Evolutionary conservation across 1,140 invertebrate species (phyloP), one percentile per base, ranked within the genome.

Genomic region (Thereuonema tuberculata): DNA sequence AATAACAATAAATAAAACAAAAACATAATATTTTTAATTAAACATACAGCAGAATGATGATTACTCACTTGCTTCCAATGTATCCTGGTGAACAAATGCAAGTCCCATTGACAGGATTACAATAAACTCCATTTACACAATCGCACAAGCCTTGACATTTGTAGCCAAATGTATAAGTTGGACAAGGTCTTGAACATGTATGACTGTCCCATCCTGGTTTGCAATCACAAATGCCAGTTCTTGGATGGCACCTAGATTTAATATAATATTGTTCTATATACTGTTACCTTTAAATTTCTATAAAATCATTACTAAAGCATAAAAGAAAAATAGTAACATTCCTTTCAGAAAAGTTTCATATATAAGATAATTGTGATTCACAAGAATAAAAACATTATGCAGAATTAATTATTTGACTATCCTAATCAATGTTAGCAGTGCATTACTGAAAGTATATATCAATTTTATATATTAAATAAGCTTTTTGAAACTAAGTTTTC

Each of bases 71-170:
- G 15, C 66, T 61, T 9, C 75, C 75, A 1, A 61, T 69, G 62
- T 66, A 76, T 62, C 83, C 83, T 1, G 89, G 79, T 1, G 84
- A 78, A 73, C 93, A 97, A 2, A 85, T 77, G 67, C 90, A 94
- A 17, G 79, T 82, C 57, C 93, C 93, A 70, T 87, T 85, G 2
- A 86, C 69, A 0, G 89, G 84, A 53, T 89, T 85, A 72, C 93
- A 97, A 65, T 84, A 84, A n/a, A 86, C 91, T 64, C 84, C 86
- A 71, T 95, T 93, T 67, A 84, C 79, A 71, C 93, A 96, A 47
- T 83, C 76, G 70, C 93, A 96, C 12, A 72, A 74, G 37, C 81
- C 74, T 47, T 82, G 78, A 70, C 93, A 98, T 20, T 82, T 83
- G 62, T 83, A 78, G 3, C 93, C 93, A 71, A 81, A 97, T 23